Evolutionary conservation across 2,113 vertebrate genomes (phyloP), one percentile per base, ranked within the genome.

Genomic region (Scomber colias): DNA sequence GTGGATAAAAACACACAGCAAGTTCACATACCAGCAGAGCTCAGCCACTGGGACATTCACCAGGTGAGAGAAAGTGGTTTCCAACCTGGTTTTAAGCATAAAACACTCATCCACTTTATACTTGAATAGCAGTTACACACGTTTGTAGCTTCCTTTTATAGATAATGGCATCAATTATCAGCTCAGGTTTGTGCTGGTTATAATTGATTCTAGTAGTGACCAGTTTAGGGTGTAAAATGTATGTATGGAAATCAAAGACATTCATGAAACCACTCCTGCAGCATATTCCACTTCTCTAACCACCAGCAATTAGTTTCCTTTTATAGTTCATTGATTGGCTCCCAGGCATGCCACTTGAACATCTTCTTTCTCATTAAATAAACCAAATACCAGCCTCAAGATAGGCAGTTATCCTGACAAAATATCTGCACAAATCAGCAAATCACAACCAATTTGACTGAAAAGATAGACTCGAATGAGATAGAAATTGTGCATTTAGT

Each of bases 1-100:
- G 97, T 99, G 93, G 97, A 99, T 87, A 97, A 95, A 91, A 96
- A 95, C 70, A 95, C 93, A 53, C 95, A 84, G 69, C 95, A 91
- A 82, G 96, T 98, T 90, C 95, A 95, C 10, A 64, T 94, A 54
- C 97, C 95, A 31, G 95, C 95, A 65, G 95, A 96, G 81, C 94
- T 96, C 87, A 95, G 64, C 92, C 94, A 95, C 90, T 95, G 96
- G 94, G 94, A 96, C 65, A 95, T 98, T 88, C 94, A 96, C 88
- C 96, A 97, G 98, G 98, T 99, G 91, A 95, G 95, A 51, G 9
- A 27, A 17, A 40, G 35, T 40, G 35, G 35, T 40, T 40, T 40
- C 35, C 35, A 40, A 9, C 35, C 35, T 9, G 31, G 5, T 35
- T 35, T 35, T 35, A 35, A 7, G 31, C 31, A 35, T 35, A 35